These are phyloP conservation scores for Gallinago paraguaiae DNA, from an alignment of 2,113 vertebrate genomes.

Conservation along the genomic window DNA sequence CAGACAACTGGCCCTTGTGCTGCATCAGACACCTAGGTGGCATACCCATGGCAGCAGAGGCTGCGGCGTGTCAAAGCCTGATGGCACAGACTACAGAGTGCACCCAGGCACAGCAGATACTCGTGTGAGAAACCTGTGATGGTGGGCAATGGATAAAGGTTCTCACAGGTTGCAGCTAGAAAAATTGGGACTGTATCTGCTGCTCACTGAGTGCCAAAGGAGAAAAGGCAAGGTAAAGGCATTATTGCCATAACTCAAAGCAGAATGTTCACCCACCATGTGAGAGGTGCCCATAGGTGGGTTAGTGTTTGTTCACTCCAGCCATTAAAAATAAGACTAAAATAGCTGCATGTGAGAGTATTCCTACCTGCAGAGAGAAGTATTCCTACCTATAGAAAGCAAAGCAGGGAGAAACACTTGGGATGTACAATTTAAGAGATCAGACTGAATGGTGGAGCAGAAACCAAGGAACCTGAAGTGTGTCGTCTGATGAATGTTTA, in stretches of 20 bases:
- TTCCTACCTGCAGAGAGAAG: background rate
- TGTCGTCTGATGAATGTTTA: background rate
- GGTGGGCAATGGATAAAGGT: background rate
- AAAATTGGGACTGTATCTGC: background rate
- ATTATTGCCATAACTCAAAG: background rate
- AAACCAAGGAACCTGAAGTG: rapidly evolving
- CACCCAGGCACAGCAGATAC: background rate
- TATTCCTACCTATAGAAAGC: background rate
- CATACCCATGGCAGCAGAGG: background rate
- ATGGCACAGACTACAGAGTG: background rate
- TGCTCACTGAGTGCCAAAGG: background rate
- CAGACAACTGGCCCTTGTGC: rapidly evolving
- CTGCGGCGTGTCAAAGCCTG: background rate
- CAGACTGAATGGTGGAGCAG: background rate
- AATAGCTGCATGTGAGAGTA: background rate
- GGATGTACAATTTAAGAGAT: background rate
- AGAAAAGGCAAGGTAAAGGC: background rate
- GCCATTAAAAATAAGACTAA: background rate
- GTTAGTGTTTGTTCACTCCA: background rate
- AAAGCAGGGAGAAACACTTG: background rate
- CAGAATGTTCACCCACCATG: background rate
- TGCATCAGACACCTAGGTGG: background rate
- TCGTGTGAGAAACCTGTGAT: background rate
- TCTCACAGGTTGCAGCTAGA: background rate
- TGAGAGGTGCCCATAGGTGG: background rate